Evolutionary conservation across 2,113 vertebrate genomes (phyloP).

Genomic region (Syngnathus scovelli): DNA sequence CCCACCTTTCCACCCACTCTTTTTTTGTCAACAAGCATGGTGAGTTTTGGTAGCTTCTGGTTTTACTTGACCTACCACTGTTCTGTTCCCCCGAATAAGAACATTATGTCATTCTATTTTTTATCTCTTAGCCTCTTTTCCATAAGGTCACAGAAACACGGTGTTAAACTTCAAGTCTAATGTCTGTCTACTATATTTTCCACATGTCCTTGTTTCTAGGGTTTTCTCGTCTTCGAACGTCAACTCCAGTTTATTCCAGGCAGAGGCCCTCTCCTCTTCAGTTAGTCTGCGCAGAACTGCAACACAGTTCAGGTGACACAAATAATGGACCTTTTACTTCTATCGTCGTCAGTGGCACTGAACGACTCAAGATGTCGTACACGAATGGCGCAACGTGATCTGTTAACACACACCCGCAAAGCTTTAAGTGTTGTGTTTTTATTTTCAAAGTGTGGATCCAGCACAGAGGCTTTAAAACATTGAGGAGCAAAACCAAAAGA

Average conservation of each 20-base stretch:
- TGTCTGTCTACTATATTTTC: background rate
- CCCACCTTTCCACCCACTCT: slow-evolving; percentile 82
- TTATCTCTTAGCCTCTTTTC: background rate
- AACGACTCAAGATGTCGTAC: background rate
- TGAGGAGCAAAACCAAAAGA: slow-evolving; percentile 82
- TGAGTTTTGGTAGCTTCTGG: slow-evolving; percentile 46
- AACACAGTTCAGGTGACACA: slow-evolving; percentile 78
- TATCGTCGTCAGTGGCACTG: too few relatives aligned
- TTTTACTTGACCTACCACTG: background rate
- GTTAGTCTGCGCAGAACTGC: slow-evolving; percentile 71
- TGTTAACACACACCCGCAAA: background rate
- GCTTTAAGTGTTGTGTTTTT: background rate
- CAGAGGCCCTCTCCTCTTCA: slow-evolving; percentile 75
- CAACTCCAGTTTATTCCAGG: slow-evolving; percentile 68
- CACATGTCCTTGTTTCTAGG: slow-evolving; percentile 61
- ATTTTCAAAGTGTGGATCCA: slow-evolving; percentile 75
- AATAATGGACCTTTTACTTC: too few relatives aligned
- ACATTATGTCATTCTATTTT: background rate
- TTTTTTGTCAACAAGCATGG: slow-evolving; percentile 96
- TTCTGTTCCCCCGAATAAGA: background rate
- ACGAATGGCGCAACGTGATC: background rate
- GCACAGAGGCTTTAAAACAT: slow-evolving; percentile 87
- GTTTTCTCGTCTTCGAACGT: slow-evolving; percentile 63
- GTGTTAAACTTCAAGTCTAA: background rate
- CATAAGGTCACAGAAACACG: background rate